Base-by-base conservation (phyloP, 2,113 vertebrate species). In the Typhlomys cinereus region DNA sequence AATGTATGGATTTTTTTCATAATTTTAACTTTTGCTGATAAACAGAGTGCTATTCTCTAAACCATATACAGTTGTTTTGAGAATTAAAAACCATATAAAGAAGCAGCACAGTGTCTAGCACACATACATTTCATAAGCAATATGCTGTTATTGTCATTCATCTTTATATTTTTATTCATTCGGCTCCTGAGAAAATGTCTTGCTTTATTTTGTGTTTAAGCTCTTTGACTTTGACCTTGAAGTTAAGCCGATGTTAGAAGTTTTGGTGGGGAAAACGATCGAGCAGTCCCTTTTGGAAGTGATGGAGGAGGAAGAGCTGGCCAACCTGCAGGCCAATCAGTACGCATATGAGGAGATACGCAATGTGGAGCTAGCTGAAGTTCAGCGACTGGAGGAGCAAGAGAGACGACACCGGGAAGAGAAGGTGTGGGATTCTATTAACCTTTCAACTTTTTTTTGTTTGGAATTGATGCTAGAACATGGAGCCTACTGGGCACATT, bases 161-260 rank as follows among this genome's bases (percentile, higher is more conserved):
- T 64, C 29, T 48, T 78, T 27, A 7, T 21, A 2, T 25, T 64
- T 76, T 94, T 73, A 12, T 10, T 57, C 57, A 36, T 27, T 36
- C 7, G 11, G 36, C 44, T 85, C 50, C 10, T 11, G 57, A 85
- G 84, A 18, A 25, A 36, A 21, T 69, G 64, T 67, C 59, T 50
- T 85, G 89, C 4, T 97, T 94, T 94, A 29, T 44, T 36, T 92
- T 82, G n/a, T 86, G 21, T 31, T 78, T 94, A 97, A 99, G 99
- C 95, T 99, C 73, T 99, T 99, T 98, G 98, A 99, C 96, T 99
- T 99, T 97, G 98, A 99, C 17, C n/a, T 98, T 86, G 99, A 99
- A 98, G 99, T 99, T 75, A 98, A 98, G 92, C 98, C 99, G 0
- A 87, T 99, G 67, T 92, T 99, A 96, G 98, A 99, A 97, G 98